These are phyloP conservation scores for Mus spretus DNA, from an alignment of 2,797 vertebrate genomes.

Conservation along the genomic window DNA sequence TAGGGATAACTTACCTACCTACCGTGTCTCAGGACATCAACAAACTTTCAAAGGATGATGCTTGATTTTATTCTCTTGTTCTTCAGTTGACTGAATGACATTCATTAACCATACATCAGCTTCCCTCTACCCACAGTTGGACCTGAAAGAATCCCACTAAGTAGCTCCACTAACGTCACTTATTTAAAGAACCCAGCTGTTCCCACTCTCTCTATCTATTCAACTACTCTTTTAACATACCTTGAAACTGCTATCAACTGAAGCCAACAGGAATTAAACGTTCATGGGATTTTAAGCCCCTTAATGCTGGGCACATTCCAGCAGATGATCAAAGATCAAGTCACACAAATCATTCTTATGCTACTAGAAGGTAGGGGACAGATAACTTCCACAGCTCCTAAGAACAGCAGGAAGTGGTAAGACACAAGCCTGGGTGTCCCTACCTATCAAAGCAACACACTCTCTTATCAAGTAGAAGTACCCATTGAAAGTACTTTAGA, in stretches of 20 bases:
- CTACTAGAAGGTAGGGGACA: not conserved
- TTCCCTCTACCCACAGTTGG: not conserved
- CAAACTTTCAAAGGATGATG: not conserved
- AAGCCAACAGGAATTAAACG: slow-evolving; percentile 63
- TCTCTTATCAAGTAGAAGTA: slow-evolving; percentile 23
- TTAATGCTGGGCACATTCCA: slow-evolving; percentile 42
- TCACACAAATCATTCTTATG: not conserved
- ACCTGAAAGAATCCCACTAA: slow-evolving; percentile 41
- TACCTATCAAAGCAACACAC: not conserved
- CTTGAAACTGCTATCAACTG: slow-evolving; percentile 62
- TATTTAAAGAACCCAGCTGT: slow-evolving; percentile 74
- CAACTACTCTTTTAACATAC: slow-evolving; percentile 63
- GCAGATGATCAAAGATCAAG: slow-evolving; percentile 54
- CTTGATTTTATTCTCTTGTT: not conserved
- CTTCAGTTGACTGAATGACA: not conserved
- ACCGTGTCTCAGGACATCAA: not conserved
- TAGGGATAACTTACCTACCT: not conserved
- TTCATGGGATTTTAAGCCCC: slow-evolving; percentile 29
- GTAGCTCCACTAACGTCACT: slow-evolving; percentile 35
- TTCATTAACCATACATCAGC: not conserved
- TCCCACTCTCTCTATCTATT: slow-evolving; percentile 44
- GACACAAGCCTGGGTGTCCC: not conserved
- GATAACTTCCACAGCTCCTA: not conserved
- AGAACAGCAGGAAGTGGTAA: slow-evolving; percentile 18
- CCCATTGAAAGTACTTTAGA: slow-evolving; percentile 2